These are phyloP conservation scores for Sitta carolinensis DNA, from an alignment of 2,797 vertebrate species.

Conservation along the genomic window DNA sequence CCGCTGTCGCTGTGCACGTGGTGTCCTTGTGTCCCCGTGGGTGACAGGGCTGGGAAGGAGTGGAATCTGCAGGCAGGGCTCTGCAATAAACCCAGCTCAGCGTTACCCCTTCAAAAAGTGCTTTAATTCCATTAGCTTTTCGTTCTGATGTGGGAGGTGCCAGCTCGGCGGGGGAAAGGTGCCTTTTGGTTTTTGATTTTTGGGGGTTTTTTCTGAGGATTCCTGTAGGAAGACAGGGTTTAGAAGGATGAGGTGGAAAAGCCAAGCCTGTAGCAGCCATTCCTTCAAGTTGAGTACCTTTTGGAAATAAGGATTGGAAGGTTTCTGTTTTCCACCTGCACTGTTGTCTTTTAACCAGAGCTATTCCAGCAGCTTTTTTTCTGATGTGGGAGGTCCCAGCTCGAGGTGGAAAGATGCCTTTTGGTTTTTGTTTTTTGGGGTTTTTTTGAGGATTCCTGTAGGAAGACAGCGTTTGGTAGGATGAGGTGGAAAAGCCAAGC, in stretches of 20 bases:
- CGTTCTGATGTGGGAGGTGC: neutral
- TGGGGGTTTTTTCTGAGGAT: too few relatives aligned
- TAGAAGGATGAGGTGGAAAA: neutral
- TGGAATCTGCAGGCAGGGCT: too few relatives aligned
- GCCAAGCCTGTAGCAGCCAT: neutral
- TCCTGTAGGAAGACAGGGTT: accelerated
- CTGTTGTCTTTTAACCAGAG: neutral
- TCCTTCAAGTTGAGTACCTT: neutral
- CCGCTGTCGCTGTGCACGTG: neutral
- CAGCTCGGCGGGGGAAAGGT: accelerated
- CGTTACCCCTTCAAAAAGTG: accelerated
- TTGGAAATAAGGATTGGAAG: neutral
- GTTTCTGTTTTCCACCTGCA: accelerated
- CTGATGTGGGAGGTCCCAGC: neutral
- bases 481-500: neutral
- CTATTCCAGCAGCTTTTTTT: neutral
- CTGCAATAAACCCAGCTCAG: accelerated
- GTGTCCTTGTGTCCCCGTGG: neutral
- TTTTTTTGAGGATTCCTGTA: neutral
- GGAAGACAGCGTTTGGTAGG: neutral
- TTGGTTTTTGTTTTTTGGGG: neutral
- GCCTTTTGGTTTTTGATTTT: too few relatives aligned
- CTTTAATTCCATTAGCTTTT: neutral
- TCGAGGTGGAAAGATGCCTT: accelerated
- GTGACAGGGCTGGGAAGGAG: accelerated